Evolutionary conservation across 2,888 invertebrate genomes (phyloP).

Genomic region (Melikaiella ostensackeni): DNA sequence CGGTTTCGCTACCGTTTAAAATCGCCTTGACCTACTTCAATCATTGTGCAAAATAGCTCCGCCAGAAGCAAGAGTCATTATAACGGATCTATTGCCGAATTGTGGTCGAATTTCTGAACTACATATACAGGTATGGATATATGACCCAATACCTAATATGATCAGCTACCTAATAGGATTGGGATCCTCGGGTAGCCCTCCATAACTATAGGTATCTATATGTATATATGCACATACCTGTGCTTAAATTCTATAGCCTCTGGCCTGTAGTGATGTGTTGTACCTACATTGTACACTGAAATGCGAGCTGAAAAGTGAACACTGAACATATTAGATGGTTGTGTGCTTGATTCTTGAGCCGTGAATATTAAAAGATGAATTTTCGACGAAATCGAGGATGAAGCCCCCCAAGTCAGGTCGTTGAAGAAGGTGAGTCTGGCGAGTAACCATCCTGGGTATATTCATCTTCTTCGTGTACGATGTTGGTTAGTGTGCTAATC

Average conservation of each 20-base stretch:
- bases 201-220: background rate
- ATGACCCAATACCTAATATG: background rate
- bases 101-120: background rate
- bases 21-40: slow-evolving; percentile 28
- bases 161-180: background rate
- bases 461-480: slow-evolving; percentile 13
- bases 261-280: background rate
- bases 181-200: background rate
- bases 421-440: background rate
- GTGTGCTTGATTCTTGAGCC: background rate
- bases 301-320: background rate
- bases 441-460: background rate
- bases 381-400: slow-evolving; percentile 12
- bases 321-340: background rate
- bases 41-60: slow-evolving; percentile 6
- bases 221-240: too few species aligned
- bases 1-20: slow-evolving; percentile 26
- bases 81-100: slow-evolving; percentile 34
- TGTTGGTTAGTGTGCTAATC: slow-evolving; percentile 36
- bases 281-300: background rate
- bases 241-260: too few species aligned
- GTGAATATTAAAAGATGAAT: background rate
- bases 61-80: slow-evolving; percentile 19
- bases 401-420: background rate
- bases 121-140: background rate